These are phyloP conservation scores for Tetramorium bicarinatum DNA, from an alignment of 2,888 invertebrate species.

Conservation along the genomic window DNA sequence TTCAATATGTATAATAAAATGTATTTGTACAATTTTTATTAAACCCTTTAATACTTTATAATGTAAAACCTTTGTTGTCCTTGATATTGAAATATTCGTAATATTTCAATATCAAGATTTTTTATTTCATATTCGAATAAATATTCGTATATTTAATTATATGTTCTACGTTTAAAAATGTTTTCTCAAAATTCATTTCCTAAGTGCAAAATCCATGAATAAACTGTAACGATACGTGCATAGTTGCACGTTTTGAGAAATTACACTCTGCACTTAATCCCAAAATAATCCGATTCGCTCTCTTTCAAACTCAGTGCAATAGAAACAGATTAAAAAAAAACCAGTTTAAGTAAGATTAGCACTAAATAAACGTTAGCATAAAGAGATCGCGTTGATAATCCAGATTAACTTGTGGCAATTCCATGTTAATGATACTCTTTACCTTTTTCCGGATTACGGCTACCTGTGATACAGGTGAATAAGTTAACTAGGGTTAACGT, in stretches of 20 bases:
- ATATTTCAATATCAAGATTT: slow-evolving; percentile 6
- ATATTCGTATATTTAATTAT: background rate
- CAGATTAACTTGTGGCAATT: slow-evolving; percentile 11
- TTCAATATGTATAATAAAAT: too few species aligned
- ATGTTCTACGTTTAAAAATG: background rate
- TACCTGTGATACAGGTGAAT: background rate
- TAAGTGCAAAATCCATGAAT: background rate
- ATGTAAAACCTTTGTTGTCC: background rate
- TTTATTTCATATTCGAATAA: background rate
- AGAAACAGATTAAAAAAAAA: background rate
- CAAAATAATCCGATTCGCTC: background rate
- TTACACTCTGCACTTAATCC: background rate
- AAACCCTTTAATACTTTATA: background rate
- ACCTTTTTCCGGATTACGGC: slow-evolving; percentile 5
- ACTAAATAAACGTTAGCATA: background rate
- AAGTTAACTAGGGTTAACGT: slow-evolving; percentile 1
- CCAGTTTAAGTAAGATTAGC: slow-evolving; percentile 17
- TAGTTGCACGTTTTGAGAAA: background rate
- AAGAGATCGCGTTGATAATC: background rate
- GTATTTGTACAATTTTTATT: slow-evolving; percentile 1
- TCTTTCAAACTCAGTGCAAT: background rate
- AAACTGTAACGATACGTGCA: background rate
- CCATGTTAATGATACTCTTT: slow-evolving; percentile 2
- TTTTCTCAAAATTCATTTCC: background rate
- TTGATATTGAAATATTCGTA: too few species aligned